Evolutionary conservation across 35 echinoderm and acorn worm genomes (phyloP).

Genomic region (Ptychodera flava): DNA sequence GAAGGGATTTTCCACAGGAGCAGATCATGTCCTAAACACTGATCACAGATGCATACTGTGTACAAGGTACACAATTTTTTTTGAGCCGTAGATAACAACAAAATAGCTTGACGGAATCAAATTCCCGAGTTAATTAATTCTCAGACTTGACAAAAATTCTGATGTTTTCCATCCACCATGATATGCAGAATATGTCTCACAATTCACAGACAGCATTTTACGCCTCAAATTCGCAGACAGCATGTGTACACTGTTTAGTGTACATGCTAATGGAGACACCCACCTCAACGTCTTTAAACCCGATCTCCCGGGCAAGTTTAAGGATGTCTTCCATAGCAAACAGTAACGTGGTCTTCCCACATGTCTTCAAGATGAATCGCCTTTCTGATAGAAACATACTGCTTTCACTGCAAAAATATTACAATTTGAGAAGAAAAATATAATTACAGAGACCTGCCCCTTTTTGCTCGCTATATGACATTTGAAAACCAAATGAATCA

Average conservation of each 20-base stretch:
- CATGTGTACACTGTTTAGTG: too few species aligned
- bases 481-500: not conserved
- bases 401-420: slow-evolving; percentile 61
- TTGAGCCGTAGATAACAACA: not conserved
- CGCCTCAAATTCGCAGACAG: not conserved
- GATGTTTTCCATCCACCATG: not conserved
- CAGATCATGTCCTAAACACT: too few species aligned
- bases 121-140: too few species aligned
- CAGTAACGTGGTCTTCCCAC: slow-evolving; percentile 78
- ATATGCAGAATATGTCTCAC: not conserved
- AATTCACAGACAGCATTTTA: not conserved
- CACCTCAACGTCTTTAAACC: slow-evolving; percentile 55
- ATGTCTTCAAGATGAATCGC: slow-evolving; percentile 92
- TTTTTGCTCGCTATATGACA: not conserved
- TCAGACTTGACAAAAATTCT: too few species aligned
- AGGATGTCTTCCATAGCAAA: slow-evolving; percentile 49
- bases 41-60: too few species aligned
- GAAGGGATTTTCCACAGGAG: too few species aligned
- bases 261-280: too few species aligned
- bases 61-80: too few species aligned
- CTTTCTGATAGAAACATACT: slow-evolving; percentile 78
- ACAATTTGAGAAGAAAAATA: not conserved
- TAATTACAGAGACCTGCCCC: not conserved
- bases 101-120: not conserved
- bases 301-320: slow-evolving; percentile 45